Conservation (phyloP, 2,113 vertebrate genomes). For the Saguinus midas region DNA sequence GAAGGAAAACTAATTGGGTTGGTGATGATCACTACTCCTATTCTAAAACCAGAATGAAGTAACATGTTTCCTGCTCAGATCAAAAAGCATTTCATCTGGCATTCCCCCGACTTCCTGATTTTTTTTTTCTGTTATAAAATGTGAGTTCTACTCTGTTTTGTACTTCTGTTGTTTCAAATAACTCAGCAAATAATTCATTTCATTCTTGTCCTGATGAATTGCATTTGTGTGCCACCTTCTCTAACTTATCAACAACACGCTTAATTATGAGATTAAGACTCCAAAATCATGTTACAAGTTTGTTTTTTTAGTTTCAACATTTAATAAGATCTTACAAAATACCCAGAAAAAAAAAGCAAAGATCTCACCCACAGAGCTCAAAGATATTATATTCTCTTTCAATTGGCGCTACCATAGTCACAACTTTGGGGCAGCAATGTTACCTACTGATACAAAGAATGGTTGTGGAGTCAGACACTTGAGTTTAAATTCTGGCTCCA, state of each 20-base stretch:
- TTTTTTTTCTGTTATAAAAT: neutral
- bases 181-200: neutral
- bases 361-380: neutral
- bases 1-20: neutral
- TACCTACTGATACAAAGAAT: neutral
- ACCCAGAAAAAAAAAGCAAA: neutral
- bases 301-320: neutral
- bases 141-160: neutral
- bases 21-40: neutral
- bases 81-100: neutral
- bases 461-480: neutral
- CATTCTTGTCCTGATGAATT: neutral
- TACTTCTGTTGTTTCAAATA: neutral
- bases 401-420: neutral
- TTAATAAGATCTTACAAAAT: neutral
- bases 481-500: neutral
- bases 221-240: neutral
- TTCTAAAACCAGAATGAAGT: neutral
- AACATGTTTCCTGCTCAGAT: neutral
- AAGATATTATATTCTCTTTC: neutral
- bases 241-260: neutral
- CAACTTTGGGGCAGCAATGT: neutral
- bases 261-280: neutral
- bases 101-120: neutral
- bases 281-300: neutral